Percentiles rank a stretch among this genome's conserved stretches.
Conservation (phyloP, 2,797 vertebrate species). For the Onychomys leucogaster region DNA sequence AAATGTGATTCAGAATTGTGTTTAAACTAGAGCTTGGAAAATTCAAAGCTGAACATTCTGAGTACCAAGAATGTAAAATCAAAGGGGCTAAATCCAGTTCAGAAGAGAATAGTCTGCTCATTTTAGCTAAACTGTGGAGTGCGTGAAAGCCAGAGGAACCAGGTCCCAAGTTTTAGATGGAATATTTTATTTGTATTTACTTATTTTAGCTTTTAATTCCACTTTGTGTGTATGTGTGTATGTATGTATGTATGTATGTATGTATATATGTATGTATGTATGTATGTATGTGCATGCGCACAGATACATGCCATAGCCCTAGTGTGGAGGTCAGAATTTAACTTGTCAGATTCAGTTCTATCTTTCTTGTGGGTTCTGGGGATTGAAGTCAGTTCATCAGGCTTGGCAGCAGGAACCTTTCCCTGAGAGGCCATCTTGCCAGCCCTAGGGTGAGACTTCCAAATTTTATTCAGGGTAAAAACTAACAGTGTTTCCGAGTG, state of each 20-base stretch:
- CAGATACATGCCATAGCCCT: background rate
- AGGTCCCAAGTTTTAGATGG: background rate
- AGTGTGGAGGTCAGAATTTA: background rate
- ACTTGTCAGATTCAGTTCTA: background rate
- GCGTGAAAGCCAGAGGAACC: background rate
- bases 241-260: too few species aligned
- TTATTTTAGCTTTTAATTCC: background rate
- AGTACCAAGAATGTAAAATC: background rate
- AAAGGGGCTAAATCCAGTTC: background rate
- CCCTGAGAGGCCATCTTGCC: background rate
- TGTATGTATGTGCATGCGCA: too few species aligned
- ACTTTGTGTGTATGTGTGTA: background rate
- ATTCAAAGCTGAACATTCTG: background rate
- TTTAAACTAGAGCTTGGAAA: background rate
- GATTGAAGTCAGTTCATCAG: background rate
- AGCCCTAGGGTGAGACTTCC: background rate
- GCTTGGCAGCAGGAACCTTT: background rate
- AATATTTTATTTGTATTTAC: background rate
- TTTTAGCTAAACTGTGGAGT: background rate
- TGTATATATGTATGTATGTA: too few species aligned
- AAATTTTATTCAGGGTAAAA: background rate
- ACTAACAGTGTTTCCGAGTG: background rate
- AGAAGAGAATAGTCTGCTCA: background rate
- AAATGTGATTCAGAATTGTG: background rate
- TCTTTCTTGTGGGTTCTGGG: background rate